phyloP scores from a whole-genome alignment of 2,113 vertebrate species.

The Microcebus griseorufus region DNA sequence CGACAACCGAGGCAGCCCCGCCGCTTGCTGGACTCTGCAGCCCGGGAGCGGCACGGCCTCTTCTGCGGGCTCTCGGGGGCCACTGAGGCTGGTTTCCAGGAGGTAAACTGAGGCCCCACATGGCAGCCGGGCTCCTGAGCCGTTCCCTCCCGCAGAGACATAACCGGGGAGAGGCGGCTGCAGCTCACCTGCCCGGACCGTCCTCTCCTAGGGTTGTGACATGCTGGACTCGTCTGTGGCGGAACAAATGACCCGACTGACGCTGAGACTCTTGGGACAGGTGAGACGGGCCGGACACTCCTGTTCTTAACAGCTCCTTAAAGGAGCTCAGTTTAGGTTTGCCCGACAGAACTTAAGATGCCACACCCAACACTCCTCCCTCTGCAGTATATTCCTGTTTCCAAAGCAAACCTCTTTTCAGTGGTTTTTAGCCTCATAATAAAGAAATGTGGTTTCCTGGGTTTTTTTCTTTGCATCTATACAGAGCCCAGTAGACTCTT shows the following conservation, averaged over 20 bases:
- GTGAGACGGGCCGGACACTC: slow-evolving; percentile 70
- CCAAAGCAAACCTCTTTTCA: neutral
- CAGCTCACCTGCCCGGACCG: fast-evolving
- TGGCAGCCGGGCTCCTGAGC: neutral
- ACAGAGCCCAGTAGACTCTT: neutral
- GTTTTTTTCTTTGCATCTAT: neutral
- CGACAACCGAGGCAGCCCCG: slow-evolving; percentile 36
- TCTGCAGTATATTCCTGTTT: neutral
- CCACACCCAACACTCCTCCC: neutral
- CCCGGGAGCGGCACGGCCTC: neutral
- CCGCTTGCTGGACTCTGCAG: neutral
- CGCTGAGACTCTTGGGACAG: slow-evolving; percentile 89
- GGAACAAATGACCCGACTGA: slow-evolving; percentile 87
- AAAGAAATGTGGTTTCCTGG: neutral
- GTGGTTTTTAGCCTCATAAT: neutral
- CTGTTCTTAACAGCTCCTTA: neutral
- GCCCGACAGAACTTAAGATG: fast-evolving
- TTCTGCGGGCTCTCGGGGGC: neutral
- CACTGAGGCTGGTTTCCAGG: neutral
- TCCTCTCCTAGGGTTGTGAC: neutral
- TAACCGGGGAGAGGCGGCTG: neutral
- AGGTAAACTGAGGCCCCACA: neutral
- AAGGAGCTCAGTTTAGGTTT: too few species aligned
- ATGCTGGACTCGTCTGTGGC: slow-evolving; percentile 84
- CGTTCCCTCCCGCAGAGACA: neutral